These are phyloP conservation scores for Alosa alosa DNA, from an alignment of 2,113 vertebrate genomes.

Conservation along the genomic window DNA sequence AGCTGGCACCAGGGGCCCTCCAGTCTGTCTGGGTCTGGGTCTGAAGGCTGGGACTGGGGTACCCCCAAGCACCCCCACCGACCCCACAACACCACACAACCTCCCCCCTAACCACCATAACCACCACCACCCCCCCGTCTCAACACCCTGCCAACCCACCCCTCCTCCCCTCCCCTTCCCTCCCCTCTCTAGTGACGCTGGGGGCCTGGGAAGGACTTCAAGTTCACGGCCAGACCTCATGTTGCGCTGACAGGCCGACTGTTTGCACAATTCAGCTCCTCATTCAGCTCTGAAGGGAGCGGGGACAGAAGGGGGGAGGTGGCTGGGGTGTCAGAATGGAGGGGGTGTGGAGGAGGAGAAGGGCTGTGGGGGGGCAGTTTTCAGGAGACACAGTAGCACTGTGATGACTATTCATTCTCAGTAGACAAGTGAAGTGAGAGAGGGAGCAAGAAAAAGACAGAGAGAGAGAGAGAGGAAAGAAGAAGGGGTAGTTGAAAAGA, in stretches of 20 bases:
- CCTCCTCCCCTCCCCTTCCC: slow-evolving; percentile 43
- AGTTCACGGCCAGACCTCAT: slow-evolving; percentile 80
- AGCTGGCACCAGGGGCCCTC: slow-evolving; percentile 69
- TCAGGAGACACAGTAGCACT: slow-evolving; percentile 65
- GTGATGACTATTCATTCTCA: slow-evolving; percentile 71
- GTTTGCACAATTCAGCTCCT: slow-evolving; percentile 75
- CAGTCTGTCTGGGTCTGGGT: slow-evolving; percentile 65
- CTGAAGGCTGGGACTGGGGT: neutral
- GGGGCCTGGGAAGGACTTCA: slow-evolving; percentile 77
- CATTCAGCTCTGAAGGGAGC: slow-evolving; percentile 63
- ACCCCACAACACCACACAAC: neutral
- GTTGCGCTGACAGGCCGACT: slow-evolving; percentile 81
- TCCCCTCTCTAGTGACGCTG: slow-evolving; percentile 64
- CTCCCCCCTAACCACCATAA: neutral
- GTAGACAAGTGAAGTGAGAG: slow-evolving; percentile 51
- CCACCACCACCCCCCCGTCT: slow-evolving; percentile 41
- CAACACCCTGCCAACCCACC: neutral
- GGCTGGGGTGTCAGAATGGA: slow-evolving; percentile 27
- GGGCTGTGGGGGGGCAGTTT: slow-evolving; percentile 41
- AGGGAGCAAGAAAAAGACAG: slow-evolving; percentile 41
- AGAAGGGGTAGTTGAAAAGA: slow-evolving; percentile 26
- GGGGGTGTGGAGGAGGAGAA: slow-evolving; percentile 10
- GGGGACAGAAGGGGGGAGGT: slow-evolving; percentile 19
- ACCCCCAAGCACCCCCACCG: slow-evolving; percentile 25
- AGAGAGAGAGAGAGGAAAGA: slow-evolving; percentile 43